Evolutionary conservation across 2,888 invertebrate species (phyloP), one percentile per base, ranked within the genome.

Genomic region (Chymomyza amoena): DNA sequence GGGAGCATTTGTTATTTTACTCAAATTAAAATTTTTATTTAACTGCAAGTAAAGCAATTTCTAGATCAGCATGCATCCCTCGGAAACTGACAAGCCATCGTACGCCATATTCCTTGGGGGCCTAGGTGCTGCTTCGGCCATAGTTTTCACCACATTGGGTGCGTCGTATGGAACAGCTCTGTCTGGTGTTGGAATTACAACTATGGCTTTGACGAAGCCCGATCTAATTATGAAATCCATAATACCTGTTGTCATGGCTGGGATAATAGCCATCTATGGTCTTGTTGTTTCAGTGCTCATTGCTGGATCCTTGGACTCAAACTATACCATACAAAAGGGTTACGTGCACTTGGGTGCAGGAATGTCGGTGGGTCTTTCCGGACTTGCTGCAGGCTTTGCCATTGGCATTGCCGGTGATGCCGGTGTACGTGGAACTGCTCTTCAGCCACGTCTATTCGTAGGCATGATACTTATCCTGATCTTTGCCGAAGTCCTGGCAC

Each of bases 401-500:
- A 99, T 99, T 92, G 99, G 99, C 90, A 98, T 99, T 90, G 98
- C 99, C 64, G 99, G 99, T 80, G 99, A 99, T 92, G 98, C 99
- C 59, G 99, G 99, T 89, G 99, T 99, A 61, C 95, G 99, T 91
- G 99, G 99, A 89, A 98, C 98, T 79, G 99, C 99, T 78, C 99
- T 99, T 92, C 99, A 99, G 92, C 99, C 99, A 60, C 96, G 99
- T 92, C 95, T 99, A 89, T 99, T 99, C 94, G 99, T 99, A 91
- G 99, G 99, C 92, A 99, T 99, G 99, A 98, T 99, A 92, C 95
- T 99, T 90, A 99, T 99, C 93, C 97, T 99, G 93, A 99, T 99
- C 94, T 99, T 99, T 94, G 99, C 99, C 90, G 99, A 99, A 95
- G 99, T 99, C 91, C 95, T 99, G 94, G 99, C 99, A 95, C 97